A percentile compares a stretch with the other conserved stretches of the same genome.
phyloP scores from a whole-genome alignment of 2,113 vertebrate genomes.

The Globicephala melas region DNA sequence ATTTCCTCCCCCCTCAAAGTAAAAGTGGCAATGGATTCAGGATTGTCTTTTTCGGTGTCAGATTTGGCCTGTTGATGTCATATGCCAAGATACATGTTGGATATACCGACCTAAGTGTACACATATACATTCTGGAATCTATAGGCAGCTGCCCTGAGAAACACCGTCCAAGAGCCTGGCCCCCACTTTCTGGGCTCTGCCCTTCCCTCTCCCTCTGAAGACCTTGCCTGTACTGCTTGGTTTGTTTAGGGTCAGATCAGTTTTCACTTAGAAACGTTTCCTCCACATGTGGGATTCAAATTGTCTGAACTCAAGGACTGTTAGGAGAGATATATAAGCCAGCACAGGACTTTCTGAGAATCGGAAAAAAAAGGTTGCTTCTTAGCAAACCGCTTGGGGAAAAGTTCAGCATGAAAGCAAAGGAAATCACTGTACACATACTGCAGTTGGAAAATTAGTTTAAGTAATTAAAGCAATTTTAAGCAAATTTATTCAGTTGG shows the following conservation, averaged over 20 bases:
- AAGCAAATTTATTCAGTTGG: background rate
- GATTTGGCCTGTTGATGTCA: background rate
- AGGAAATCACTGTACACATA: background rate
- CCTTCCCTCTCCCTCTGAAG: too few species aligned
- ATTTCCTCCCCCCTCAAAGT: background rate
- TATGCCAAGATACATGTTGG: background rate
- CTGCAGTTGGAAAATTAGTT: background rate
- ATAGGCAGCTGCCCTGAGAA: accelerated
- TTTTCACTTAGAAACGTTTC: background rate
- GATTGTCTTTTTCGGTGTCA: background rate
- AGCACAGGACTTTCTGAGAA: background rate
- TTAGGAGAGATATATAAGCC: background rate
- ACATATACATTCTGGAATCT: background rate
- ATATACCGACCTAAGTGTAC: accelerated
- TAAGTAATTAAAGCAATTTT: background rate
- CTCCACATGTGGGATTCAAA: background rate
- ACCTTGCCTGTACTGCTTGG: background rate
- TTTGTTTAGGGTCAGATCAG: background rate
- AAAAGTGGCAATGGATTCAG: background rate
- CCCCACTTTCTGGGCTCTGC: background rate
- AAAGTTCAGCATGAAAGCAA: background rate
- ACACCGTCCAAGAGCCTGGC: too few species aligned
- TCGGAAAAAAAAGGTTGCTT: background rate
- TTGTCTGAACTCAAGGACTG: background rate
- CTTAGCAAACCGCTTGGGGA: background rate